These are phyloP conservation scores for Chelidonichthys spinosus DNA, from an alignment of 2,797 vertebrate genomes.

Conservation along the genomic window DNA sequence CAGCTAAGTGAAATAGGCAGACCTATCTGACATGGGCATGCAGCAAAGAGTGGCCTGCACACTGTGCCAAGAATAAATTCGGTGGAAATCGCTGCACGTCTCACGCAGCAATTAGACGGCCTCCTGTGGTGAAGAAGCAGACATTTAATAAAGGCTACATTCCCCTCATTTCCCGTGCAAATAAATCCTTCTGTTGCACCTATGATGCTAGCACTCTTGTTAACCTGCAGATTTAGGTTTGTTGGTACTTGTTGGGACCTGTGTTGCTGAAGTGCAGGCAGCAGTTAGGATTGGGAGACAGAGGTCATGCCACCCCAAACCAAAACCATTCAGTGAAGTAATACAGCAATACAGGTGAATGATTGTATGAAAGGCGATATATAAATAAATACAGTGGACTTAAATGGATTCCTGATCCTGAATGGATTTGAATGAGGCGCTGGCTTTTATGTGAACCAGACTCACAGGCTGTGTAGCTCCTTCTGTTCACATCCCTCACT, in stretches of 20 bases:
- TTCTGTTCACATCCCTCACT: neutral
- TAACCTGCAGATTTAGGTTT: slow-evolving; percentile 47
- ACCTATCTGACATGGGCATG: slow-evolving; percentile 39
- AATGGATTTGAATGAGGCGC: too few species aligned
- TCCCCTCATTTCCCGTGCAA: slow-evolving; percentile 75
- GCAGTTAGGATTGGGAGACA: slow-evolving; percentile 7
- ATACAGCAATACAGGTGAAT: neutral
- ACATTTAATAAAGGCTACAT: slow-evolving; percentile 75
- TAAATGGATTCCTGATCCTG: too few species aligned
- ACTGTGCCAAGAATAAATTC: slow-evolving; percentile 69
- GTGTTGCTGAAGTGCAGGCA: neutral
- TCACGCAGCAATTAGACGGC: slow-evolving; percentile 75
- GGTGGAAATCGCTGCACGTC: slow-evolving; percentile 74
- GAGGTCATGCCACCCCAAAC: neutral
- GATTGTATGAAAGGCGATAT: too few species aligned
- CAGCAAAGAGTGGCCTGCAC: slow-evolving; percentile 32
- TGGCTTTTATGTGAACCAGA: too few species aligned
- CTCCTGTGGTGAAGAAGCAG: slow-evolving; percentile 66
- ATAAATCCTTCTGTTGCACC: slow-evolving; percentile 57
- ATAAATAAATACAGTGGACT: too few species aligned
- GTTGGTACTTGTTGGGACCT: neutral
- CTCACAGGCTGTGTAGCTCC: neutral
- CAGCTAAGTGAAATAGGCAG: slow-evolving; percentile 43
- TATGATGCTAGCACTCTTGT: slow-evolving; percentile 48
- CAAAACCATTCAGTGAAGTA: slow-evolving; percentile 10